phyloP scores from a whole-genome alignment of 2,888 invertebrate species.

The Cetonia aurata region DNA sequence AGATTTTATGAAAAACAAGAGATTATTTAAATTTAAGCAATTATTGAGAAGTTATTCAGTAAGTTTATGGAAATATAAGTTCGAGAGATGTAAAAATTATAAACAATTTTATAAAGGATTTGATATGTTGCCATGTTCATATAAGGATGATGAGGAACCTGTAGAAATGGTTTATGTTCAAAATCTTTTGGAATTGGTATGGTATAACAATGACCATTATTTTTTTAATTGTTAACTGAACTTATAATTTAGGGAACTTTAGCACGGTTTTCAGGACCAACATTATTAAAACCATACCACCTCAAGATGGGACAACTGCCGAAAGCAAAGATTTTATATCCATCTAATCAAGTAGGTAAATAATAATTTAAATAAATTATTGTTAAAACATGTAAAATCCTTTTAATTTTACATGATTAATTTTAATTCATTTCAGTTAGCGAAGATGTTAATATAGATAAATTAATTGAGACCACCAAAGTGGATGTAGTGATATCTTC shows the following conservation, averaged over 20 bases:
- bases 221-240: constrained; percentile 10
- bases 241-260: constrained; percentile 49
- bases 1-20: constrained; percentile 19
- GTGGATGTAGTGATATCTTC: constrained; percentile 60
- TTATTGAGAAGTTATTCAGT: constrained; percentile 26
- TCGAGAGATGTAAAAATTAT: constrained; percentile 50
- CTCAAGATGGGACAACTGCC: constrained; percentile 43
- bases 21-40: constrained; percentile 16
- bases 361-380: not conserved
- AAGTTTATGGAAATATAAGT: constrained; percentile 51
- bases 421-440: constrained; percentile 55
- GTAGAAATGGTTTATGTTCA: constrained; percentile 53
- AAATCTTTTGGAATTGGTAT: constrained; percentile 56
- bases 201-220: not conserved
- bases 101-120: constrained; percentile 55
- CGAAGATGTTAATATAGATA: constrained; percentile 56
- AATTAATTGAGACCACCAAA: constrained; percentile 53
- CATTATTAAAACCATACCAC: constrained; percentile 42
- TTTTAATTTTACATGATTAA: not conserved
- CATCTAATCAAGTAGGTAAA: constrained; percentile 53
- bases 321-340: constrained; percentile 5
- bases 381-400: too few species aligned
- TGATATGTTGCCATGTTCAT: constrained; percentile 51
- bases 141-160: constrained; percentile 51
- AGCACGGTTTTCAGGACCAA: constrained; percentile 49